Base-by-base conservation (phyloP, 2,888 invertebrate species). In the Nyleta sp. region DNA sequence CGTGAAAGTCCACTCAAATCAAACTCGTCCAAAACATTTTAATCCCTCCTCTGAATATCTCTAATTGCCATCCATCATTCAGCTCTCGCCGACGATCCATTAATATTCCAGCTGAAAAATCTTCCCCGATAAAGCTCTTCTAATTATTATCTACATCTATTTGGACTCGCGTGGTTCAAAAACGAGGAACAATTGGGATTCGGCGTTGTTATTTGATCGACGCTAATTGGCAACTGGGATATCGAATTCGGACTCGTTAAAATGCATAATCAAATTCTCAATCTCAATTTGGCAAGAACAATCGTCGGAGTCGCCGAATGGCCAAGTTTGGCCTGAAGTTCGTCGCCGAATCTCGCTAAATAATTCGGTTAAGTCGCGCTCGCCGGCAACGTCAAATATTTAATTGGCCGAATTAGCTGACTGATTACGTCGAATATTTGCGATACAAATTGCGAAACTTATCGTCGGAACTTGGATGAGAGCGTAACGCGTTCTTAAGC, bases 41-140 rank as follows among this genome's bases (percentile, higher is more conserved):
- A n/a, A 38, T n/a, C 11, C 52, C 8, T 33, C 33, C 7, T 18
- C 33, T 52, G 31, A 33, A 31, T 52, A 10, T 11, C 17, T 33
- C 31, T 52, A 33, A 33, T 52, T 33, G 52, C 33, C 33, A 52
- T 52, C 52, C 17, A 33, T 33, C 52, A 33, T 52, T 52, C 18
- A 7, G 6, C 15, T 15, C 33, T 18, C 18, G 1, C 13, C 18
- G 17, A 33, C 22, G 48, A 50, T 50, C 18, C 24, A 15, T 50
- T 28, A 28, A 17, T 18, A 33, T 17, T n/a, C 1, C 33, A 11
- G 11, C 15, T 1, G 18, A 31, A 18, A 52, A 52, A 33, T 52
- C 17, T 31, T 33, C 20, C 13, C 1, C 20, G 22, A 20, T 44
- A 28, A 15, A 52, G 17, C 11, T 33, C 18, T 28, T 31, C 10